Conservation (phyloP, 2,888 invertebrate genomes). For the Scaptomyza cyrtandrae region DNA sequence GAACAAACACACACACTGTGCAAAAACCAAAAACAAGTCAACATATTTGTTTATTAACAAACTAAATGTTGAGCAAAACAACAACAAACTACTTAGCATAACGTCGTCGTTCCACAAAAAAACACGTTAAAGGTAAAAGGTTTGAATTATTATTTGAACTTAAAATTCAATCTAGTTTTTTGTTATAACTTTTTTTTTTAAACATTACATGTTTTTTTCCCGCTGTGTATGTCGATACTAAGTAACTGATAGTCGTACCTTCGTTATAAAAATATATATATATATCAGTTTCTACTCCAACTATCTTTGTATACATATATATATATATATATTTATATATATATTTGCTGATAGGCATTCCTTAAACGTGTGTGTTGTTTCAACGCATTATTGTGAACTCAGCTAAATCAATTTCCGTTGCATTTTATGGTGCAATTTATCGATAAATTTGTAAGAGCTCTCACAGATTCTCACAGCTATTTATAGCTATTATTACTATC, state of each 20-base stretch:
- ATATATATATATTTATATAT: neutral
- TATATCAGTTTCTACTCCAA: neutral
- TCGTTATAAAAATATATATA: conserved; percentile 7
- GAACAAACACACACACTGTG: conserved; percentile 23
- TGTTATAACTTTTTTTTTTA: neutral
- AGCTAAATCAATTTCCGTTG: conserved; percentile 35
- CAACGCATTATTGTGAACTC: neutral
- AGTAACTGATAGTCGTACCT: conserved; percentile 29
- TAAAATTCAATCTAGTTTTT: no score
- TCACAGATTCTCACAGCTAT: neutral
- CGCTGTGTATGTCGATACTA: conserved; percentile 33
- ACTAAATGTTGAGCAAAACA: neutral
- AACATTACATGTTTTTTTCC: conserved; percentile 15
- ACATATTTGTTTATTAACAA: neutral
- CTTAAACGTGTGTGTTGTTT: conserved; percentile 16
- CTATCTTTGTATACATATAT: conserved; percentile 9
- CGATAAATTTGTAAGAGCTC: conserved; percentile 22
- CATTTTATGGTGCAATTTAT: conserved; percentile 45
- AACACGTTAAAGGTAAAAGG: no score
- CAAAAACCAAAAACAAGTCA: conserved; percentile 4
- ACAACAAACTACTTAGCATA: neutral
- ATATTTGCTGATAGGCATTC: conserved; percentile 29
- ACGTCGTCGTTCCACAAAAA: neutral
- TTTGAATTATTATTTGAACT: no score
- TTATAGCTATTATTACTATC: neutral